Evolutionary conservation across 2,797 vertebrate genomes (phyloP).

Genomic region (Tauraco hartlaubi): DNA sequence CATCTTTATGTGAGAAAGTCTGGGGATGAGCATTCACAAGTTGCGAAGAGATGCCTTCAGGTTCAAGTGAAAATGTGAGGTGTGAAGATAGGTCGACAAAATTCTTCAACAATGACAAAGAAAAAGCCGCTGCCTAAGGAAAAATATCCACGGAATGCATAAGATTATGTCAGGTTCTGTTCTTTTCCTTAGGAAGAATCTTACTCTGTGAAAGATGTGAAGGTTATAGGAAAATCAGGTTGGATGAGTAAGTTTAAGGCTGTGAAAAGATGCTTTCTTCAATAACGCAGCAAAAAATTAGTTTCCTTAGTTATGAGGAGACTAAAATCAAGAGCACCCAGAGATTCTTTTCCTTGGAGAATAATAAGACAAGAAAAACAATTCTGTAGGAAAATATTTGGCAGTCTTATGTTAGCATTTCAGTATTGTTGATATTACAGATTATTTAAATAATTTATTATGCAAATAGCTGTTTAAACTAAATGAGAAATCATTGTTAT

Average conservation of each 20-base stretch:
- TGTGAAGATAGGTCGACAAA: background rate
- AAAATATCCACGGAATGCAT: background rate
- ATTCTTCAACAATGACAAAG: background rate
- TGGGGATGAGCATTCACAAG: background rate
- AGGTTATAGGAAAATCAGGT: background rate
- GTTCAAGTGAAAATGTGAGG: background rate
- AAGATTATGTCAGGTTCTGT: background rate
- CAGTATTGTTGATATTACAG: background rate
- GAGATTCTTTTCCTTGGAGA: background rate
- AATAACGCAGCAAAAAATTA: background rate
- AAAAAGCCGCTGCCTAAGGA: background rate
- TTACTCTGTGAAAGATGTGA: background rate
- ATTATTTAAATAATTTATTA: slow-evolving; percentile 3
- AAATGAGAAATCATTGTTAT: background rate
- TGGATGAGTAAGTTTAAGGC: background rate
- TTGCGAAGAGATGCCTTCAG: background rate
- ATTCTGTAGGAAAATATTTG: background rate
- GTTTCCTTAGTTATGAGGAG: background rate
- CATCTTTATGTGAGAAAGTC: background rate
- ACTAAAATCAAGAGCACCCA: background rate
- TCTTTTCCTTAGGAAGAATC: background rate
- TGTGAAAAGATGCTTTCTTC: background rate
- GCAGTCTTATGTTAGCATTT: background rate
- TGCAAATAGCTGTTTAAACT: slow-evolving; percentile 8
- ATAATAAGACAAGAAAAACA: background rate